Evolutionary conservation across 2,113 vertebrate genomes (phyloP).

Genomic region (Rattus norvegicus): GRCr8 NC_086022.1:171186501-171187000

Average conservation of each 20-base stretch:
- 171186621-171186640: neutral
- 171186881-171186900: conserved; percentile 28
- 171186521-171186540: conserved; percentile 6
- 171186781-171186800: neutral
- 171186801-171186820: neutral
- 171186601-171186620: conserved; percentile 33
- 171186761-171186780: conserved; percentile 10
- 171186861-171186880: neutral
- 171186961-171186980: neutral
- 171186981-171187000: neutral
- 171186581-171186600: conserved; percentile 7
- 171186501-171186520: neutral
- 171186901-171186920: conserved; percentile 10
- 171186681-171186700: neutral
- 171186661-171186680: neutral
- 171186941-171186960: neutral
- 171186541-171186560: conserved; percentile 35
- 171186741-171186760: neutral
- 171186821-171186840: neutral
- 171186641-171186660: neutral
- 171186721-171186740: conserved; percentile 6
- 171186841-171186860: neutral
- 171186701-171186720: neutral
- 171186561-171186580: neutral
- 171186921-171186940: conserved; percentile 39